Evolutionary conservation across 2,888 invertebrate genomes (phyloP).

Genomic region (Nebria salina): DNA sequence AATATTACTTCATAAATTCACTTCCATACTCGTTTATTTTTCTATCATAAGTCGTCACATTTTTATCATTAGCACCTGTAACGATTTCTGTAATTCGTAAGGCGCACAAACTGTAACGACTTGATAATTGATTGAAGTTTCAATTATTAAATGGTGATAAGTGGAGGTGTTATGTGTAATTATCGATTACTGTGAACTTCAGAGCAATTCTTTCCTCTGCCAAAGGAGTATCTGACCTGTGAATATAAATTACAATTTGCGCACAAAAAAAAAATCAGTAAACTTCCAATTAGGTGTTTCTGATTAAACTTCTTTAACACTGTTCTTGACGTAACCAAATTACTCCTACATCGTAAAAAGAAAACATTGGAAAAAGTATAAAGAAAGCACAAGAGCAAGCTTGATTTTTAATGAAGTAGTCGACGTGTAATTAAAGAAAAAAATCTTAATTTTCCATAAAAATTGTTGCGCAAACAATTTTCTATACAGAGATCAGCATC

Average conservation of each 20-base stretch:
- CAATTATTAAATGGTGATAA: too few species aligned
- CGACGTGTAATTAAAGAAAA: conserved; percentile 38
- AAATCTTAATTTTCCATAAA: conserved; percentile 38
- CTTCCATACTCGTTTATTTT: neutral
- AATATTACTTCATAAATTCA: neutral
- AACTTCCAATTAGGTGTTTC: neutral
- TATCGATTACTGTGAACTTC: too few species aligned
- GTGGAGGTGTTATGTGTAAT: too few species aligned
- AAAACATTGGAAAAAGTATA: neutral
- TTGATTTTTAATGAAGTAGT: conserved; percentile 41
- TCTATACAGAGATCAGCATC: conserved; percentile 20
- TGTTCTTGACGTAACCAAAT: conserved; percentile 23
- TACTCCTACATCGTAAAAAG: conserved; percentile 16
- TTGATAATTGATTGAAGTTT: too few species aligned
- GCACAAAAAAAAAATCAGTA: neutral
- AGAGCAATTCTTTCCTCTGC: too few species aligned
- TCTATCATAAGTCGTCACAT: neutral
- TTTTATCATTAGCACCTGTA: too few species aligned
- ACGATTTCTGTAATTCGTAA: too few species aligned
- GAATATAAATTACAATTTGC: neutral
- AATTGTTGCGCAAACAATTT: conserved; percentile 42
- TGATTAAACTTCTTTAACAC: conserved; percentile 12
- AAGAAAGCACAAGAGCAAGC: conserved; percentile 13
- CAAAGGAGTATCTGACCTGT: too few species aligned
- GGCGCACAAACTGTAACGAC: too few species aligned